phyloP scores from a whole-genome alignment of 2,888 invertebrate species.

The Diarsia brunnea region DNA sequence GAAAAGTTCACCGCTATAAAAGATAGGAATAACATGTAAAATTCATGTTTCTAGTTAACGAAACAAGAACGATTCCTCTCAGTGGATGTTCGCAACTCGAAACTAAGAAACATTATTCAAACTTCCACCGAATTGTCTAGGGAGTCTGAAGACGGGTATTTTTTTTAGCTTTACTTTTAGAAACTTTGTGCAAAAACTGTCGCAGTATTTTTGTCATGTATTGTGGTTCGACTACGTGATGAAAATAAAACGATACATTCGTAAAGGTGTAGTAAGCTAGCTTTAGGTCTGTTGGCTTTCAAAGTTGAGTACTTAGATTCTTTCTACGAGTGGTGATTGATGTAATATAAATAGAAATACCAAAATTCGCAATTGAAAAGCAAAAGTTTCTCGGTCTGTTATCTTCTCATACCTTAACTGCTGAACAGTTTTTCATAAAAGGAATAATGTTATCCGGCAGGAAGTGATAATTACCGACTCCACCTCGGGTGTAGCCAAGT shows the following conservation, averaged over 20 bases:
- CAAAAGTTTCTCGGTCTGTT: not conserved
- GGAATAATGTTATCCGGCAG: not conserved
- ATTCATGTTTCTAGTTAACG: slow-evolving; percentile 65
- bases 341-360: not conserved
- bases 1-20: slow-evolving; percentile 50
- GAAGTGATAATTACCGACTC: not conserved
- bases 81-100: slow-evolving; percentile 45
- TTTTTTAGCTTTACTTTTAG: slow-evolving; percentile 35
- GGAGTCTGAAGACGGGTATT: slow-evolving; percentile 29
- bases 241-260: slow-evolving; percentile 22
- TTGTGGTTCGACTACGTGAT: slow-evolving; percentile 25
- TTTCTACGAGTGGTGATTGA: not conserved
- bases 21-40: slow-evolving; percentile 61
- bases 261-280: not conserved
- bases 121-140: slow-evolving; percentile 56
- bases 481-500: not conserved
- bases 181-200: slow-evolving; percentile 36
- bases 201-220: slow-evolving; percentile 17
- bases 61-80: slow-evolving; percentile 58
- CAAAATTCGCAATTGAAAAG: not conserved
- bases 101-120: slow-evolving; percentile 64
- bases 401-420: not conserved
- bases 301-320: not conserved
- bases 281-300: not conserved
- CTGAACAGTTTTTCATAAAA: not conserved